Percentiles rank a stretch among this genome's conserved stretches.
Evolutionary conservation across 2,888 invertebrate species (phyloP).

Genomic region (Gibbula magus): DNA sequence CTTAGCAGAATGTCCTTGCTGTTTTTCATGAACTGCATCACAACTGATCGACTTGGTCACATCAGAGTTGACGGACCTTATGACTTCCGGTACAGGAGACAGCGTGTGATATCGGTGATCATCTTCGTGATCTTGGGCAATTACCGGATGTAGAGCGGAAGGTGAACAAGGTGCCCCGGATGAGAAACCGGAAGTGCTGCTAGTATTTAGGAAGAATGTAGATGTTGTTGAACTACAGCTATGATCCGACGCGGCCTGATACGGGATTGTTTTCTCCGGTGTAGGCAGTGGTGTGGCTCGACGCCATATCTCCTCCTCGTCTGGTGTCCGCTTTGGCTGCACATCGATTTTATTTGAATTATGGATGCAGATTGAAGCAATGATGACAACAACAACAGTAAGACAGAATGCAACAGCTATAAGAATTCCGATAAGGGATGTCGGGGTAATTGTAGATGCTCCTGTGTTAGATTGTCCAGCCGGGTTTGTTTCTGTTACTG

Average conservation of each 20-base stretch:
- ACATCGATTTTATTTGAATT: not conserved
- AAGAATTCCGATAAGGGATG: not conserved
- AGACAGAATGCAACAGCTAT: not conserved
- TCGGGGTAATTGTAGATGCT: not conserved
- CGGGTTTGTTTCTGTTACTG: not conserved
- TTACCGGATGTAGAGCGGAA: not conserved
- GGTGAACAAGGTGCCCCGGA: not conserved
- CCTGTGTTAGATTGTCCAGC: not conserved
- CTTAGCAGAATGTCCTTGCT: not conserved
- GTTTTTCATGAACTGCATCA: not conserved
- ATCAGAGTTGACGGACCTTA: no score
- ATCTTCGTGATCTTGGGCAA: not conserved
- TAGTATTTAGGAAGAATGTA: not conserved
- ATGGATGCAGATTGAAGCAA: not conserved
- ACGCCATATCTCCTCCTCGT: not conserved
- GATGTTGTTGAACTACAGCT: not conserved
- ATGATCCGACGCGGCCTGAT: not conserved
- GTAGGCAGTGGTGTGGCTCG: not conserved
- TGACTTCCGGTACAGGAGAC: not conserved
- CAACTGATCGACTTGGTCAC: no score
- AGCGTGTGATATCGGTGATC: not conserved
- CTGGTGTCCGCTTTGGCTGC: not conserved
- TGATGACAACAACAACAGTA: not conserved
- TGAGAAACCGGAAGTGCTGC: not conserved
- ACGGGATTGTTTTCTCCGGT: not conserved